Base-by-base conservation (phyloP, 2,888 invertebrate genomes). In the Nomada flava region DNA sequence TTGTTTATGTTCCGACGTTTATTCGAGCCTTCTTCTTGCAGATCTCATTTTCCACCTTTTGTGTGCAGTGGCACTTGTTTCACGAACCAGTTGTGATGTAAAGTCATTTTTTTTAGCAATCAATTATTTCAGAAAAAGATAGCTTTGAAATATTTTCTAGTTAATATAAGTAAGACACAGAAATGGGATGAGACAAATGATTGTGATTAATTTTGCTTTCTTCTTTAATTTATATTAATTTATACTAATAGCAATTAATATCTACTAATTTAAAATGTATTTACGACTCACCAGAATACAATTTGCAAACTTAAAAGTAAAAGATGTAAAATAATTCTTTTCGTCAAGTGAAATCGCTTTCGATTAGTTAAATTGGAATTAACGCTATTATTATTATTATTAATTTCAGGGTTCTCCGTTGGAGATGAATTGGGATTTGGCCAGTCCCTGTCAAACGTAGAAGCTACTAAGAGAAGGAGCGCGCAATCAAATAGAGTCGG, bases 341-440 rank as follows among this genome's bases (percentile, higher is more conserved):
- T 7, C 36, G 36, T 7, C 36, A 7, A 36, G 36, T 36, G 36
- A 36, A 36, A 36, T 36, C 36, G 36, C 36, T 36, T 36, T 36
- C 36, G 36, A 36, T 36, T 5, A 2, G n/a, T 55, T 10, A 18
- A 11, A 15, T 2, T 59, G 15, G 5, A 13, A 36, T 44, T n/a
- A 26, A 15, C 59, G 59, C 23, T 52, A 26, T 36, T 50, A 50
- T 57, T 23, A 18, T 11, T 15, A 53, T 29, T 57, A 10, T 44
- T 79, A 60, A 23, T 71, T 95, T 76, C 95, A 97, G 98, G 98
- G 87, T 97, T 98, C 94, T 97, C 97, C 91, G 94, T 98, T 20
- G 98, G 98, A 20, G 98, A 98, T 91, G 98, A 98, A 92, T 94
- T 98, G 80, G 98, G 98, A 42, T 98, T 98, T 91, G 95, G 96